Evolutionary conservation across 1,140 invertebrate genomes (phyloP).

Genomic region (Penaeus japonicus): DNA sequence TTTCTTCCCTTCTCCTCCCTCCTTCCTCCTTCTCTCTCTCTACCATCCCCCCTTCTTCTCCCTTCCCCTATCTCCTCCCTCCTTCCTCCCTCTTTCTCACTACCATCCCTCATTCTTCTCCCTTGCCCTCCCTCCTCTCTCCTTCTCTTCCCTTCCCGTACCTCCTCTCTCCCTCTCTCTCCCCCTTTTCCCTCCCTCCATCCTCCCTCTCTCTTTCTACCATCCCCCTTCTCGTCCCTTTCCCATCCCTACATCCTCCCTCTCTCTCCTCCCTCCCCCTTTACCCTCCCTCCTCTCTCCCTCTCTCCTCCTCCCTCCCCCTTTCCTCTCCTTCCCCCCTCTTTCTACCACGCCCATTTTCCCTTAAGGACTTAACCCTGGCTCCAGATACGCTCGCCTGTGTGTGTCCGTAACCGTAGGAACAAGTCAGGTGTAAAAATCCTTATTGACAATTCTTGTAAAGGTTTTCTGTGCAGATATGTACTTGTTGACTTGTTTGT

Average conservation of each 20-base stretch:
- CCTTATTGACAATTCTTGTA: no score
- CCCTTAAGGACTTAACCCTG: no score
- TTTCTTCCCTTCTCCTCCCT: not conserved
- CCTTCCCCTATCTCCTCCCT: not conserved
- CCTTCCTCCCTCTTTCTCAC: not conserved
- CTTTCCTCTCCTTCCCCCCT: not conserved
- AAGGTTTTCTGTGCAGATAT: no score
- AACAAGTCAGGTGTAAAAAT: no score
- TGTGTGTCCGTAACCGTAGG: no score
- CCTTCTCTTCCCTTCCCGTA: not conserved
- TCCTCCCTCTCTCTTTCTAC: not conserved
- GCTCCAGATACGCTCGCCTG: no score
- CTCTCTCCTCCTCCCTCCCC: not conserved
- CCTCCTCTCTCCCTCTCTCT: no score
- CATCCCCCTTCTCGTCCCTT: not conserved
- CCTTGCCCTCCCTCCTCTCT: not conserved
- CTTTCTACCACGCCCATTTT: not conserved
- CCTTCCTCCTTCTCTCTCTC: not conserved
- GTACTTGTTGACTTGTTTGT: no score
- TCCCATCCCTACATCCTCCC: not conserved
- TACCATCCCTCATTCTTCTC: not conserved
- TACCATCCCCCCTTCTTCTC: not conserved
- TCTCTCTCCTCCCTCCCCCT: not conserved
- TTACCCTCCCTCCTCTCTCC: not conserved
- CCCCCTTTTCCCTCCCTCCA: not conserved